Percentiles rank a stretch among this genome's conserved stretches.
These are phyloP conservation scores for Drosophila lacicola DNA, from an alignment of 2,888 invertebrate species.

Conservation along the genomic window DNA sequence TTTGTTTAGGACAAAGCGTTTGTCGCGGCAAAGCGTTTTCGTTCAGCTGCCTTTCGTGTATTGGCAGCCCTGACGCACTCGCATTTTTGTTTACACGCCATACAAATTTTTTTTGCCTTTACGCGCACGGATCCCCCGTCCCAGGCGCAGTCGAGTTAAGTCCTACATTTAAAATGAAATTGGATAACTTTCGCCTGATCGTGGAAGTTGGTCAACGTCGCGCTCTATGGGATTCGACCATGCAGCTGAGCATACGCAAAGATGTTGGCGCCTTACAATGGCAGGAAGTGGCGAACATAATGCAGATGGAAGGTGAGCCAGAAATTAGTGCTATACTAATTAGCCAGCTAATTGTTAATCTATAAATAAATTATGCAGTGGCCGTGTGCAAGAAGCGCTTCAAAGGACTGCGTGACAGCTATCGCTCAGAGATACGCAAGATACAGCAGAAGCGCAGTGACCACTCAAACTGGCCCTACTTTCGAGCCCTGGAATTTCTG, in stretches of 20 bases:
- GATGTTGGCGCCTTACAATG: slow-evolving; percentile 35
- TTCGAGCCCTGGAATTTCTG: slow-evolving; percentile 62
- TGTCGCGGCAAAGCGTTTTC: neutral
- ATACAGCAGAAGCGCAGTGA: slow-evolving; percentile 45
- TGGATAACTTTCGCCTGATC: slow-evolving; percentile 59
- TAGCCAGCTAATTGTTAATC: neutral
- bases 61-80: slow-evolving; percentile 22
- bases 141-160: neutral
- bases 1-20: neutral
- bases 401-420: slow-evolving; percentile 61
- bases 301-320: slow-evolving; percentile 58
- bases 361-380: slow-evolving; percentile 37
- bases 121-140: neutral
- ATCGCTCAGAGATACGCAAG: slow-evolving; percentile 61
- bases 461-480: slow-evolving; percentile 57
- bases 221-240: slow-evolving; percentile 63
- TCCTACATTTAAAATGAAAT: slow-evolving; percentile 30
- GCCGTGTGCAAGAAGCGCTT: slow-evolving; percentile 60
- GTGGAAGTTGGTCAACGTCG: slow-evolving; percentile 56
- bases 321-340: neutral
- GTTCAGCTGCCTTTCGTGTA: neutral
- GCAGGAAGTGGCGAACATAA: slow-evolving; percentile 48
- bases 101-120: slow-evolving; percentile 6
- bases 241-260: slow-evolving; percentile 48
- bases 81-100: slow-evolving; percentile 56